phyloP scores from a whole-genome alignment of 2,797 vertebrate genomes.

The Mormyrus proboscirostris region DNA sequence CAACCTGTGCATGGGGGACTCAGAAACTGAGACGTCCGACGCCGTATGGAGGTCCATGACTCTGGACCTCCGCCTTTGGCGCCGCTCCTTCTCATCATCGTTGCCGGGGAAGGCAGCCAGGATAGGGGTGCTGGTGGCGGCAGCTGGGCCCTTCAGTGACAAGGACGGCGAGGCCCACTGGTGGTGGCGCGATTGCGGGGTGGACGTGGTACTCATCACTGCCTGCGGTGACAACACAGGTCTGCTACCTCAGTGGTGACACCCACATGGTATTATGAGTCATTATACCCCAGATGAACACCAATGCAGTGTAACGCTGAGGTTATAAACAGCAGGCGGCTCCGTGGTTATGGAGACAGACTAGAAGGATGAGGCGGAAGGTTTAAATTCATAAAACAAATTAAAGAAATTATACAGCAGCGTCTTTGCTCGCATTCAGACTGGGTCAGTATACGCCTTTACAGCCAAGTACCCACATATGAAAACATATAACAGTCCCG shows the following conservation, averaged over 20 bases:
- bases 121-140: constrained; percentile 62
- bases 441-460: background rate
- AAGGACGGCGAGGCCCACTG: constrained; percentile 49
- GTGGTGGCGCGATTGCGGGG: constrained; percentile 52
- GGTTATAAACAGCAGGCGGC: background rate
- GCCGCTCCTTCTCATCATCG: constrained; percentile 80
- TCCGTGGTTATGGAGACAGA: background rate
- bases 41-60: constrained; percentile 68
- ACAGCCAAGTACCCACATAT: background rate
- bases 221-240: constrained; percentile 6
- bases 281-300: background rate
- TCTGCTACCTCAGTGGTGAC: background rate
- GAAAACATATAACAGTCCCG: background rate
- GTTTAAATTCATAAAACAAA: background rate
- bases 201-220: constrained; percentile 47
- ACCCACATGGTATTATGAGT: background rate
- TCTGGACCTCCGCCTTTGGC: constrained; percentile 75
- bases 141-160: constrained; percentile 51
- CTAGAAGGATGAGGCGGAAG: background rate
- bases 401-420: background rate
- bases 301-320: background rate
- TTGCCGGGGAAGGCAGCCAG: constrained; percentile 73
- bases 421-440: background rate
- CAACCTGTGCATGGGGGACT: constrained; percentile 61
- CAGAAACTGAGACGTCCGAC: constrained; percentile 54